Evolutionary conservation across 1,140 invertebrate species (phyloP).

Genomic region (Papilio polyxenes): DNA sequence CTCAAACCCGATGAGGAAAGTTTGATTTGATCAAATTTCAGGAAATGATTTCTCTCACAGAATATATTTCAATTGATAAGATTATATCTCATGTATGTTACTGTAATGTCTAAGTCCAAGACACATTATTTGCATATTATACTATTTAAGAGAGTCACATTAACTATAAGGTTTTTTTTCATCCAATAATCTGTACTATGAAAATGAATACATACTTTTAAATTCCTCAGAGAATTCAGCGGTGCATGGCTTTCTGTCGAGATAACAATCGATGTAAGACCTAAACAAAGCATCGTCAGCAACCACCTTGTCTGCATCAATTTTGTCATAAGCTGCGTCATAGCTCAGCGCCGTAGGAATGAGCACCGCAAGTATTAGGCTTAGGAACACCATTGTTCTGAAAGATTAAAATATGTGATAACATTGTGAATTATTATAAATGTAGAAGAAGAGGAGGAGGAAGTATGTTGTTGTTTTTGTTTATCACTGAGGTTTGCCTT

Average conservation of each 20-base stretch:
- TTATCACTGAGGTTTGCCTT: too few relatives aligned
- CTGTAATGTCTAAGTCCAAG: not conserved
- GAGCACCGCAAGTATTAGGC: constrained; percentile 43
- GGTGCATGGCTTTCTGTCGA: constrained; percentile 85
- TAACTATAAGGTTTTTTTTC: not conserved
- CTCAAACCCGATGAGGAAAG: not conserved
- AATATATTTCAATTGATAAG: not conserved
- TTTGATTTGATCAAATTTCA: not conserved
- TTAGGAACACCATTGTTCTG: constrained; percentile 43
- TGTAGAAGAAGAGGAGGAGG: too few relatives aligned
- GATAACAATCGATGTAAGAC: constrained; percentile 85
- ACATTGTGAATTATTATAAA: not conserved
- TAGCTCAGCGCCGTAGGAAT: constrained; percentile 51
- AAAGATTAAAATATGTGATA: not conserved
- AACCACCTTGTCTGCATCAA: constrained; percentile 85
- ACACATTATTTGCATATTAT: not conserved
- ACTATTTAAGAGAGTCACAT: not conserved
- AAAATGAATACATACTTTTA: constrained; percentile 81
- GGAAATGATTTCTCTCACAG: not conserved
- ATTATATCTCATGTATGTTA: not conserved
- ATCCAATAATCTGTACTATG: too few relatives aligned
- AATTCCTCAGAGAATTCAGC: constrained; percentile 84
- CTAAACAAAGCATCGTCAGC: constrained; percentile 83
- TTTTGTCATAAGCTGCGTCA: constrained; percentile 78
- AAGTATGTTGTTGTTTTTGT: too few relatives aligned